phyloP scores from a whole-genome alignment of 2,888 invertebrate genomes.

The Acleris cristana region DNA sequence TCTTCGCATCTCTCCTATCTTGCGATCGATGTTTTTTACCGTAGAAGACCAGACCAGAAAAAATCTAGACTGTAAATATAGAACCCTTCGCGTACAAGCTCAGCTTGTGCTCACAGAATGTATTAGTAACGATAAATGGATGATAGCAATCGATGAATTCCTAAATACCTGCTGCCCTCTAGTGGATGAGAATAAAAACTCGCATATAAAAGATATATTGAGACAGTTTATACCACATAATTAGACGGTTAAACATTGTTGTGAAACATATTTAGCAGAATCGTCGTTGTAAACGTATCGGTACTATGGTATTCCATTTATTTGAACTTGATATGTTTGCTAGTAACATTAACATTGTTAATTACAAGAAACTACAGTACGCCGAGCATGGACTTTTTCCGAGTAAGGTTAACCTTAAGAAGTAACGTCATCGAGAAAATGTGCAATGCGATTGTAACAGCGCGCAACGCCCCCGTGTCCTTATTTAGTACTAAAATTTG shows the following conservation, averaged over 20 bases:
- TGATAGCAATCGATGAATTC: conserved; percentile 20
- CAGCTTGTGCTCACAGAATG: not conserved
- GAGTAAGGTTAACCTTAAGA: too few species aligned
- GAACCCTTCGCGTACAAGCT: too few species aligned
- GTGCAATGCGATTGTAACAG: too few species aligned
- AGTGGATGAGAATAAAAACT: conserved; percentile 1
- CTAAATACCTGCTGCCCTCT: conserved; percentile 14
- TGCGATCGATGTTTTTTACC: too few species aligned
- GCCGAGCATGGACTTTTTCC: too few species aligned
- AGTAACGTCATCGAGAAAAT: too few species aligned
- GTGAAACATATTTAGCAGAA: conserved; percentile 3
- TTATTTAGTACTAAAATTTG: too few species aligned
- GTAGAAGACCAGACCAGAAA: too few species aligned
- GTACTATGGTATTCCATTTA: conserved; percentile 12
- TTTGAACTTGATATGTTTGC: conserved; percentile 7
- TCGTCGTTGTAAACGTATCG: conserved; percentile 18
- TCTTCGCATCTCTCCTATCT: too few species aligned
- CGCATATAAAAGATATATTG: conserved; percentile 11
- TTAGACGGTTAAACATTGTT: conserved; percentile 29
- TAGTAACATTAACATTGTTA: not conserved
- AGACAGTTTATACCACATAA: conserved; percentile 23
- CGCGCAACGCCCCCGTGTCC: too few species aligned
- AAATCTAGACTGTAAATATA: too few species aligned
- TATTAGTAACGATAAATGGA: conserved; percentile 7
- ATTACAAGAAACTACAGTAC: not conserved